Evolutionary conservation across 2,113 vertebrate species (phyloP).

Genomic region (Paraplagusia blochii): DNA sequence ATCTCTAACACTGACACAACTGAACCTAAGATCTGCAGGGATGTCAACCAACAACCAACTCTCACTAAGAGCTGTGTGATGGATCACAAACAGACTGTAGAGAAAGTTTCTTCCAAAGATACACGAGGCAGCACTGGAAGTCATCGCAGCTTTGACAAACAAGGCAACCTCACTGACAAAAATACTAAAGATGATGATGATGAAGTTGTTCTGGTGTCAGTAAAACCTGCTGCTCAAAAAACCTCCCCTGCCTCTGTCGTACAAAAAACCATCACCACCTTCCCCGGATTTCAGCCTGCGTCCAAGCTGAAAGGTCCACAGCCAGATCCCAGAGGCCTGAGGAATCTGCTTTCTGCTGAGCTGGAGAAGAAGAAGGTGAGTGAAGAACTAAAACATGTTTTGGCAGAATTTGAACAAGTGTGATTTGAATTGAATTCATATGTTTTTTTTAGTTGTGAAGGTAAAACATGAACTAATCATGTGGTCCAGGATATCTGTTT

Average conservation of each 20-base stretch:
- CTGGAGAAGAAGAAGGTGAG: slow-evolving; percentile 89
- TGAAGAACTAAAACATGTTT: neutral
- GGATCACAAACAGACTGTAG: neutral
- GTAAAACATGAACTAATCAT: too few species aligned
- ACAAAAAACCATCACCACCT: slow-evolving; percentile 68
- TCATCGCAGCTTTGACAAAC: slow-evolving; percentile 1
- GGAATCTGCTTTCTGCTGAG: slow-evolving; percentile 73
- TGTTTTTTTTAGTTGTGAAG: too few species aligned
- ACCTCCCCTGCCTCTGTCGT: slow-evolving; percentile 35
- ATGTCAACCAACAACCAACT: neutral
- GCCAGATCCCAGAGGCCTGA: slow-evolving; percentile 58
- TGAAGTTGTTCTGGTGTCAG: slow-evolving; percentile 55
- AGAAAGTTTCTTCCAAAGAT: slow-evolving; percentile 1
- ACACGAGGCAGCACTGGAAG: neutral
- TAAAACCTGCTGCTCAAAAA: slow-evolving; percentile 54
- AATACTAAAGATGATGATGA: neutral
- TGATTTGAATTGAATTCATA: too few species aligned
- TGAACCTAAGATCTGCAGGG: neutral
- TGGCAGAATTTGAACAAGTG: too few species aligned
- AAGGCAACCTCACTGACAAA: slow-evolving; percentile 4
- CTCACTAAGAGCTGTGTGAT: neutral
- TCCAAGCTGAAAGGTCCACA: slow-evolving; percentile 26
- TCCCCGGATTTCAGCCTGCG: slow-evolving; percentile 57
- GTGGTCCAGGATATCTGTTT: too few species aligned
- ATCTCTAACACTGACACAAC: slow-evolving; percentile 7